A percentile compares a stretch with the other conserved stretches of the same genome.
These are phyloP conservation scores for Gymnobelideus leadbeateri DNA, from an alignment of 2,113 vertebrate genomes.

Conservation along the genomic window DNA sequence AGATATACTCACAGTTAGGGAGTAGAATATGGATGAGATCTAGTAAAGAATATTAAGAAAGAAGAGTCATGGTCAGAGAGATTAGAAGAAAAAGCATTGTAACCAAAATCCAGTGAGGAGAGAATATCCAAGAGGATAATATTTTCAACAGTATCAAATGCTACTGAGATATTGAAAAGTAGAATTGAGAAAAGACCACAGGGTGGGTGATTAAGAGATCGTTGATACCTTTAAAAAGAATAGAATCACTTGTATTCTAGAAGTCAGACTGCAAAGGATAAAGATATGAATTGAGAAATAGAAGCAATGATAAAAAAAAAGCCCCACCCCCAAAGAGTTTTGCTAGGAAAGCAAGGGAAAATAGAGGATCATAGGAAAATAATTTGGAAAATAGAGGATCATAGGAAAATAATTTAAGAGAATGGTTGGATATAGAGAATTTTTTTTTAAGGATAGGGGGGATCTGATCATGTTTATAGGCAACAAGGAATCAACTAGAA, in stretches of 20 bases:
- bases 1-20: no score
- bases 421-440: neutral
- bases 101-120: neutral
- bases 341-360: neutral
- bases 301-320: neutral
- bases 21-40: no score
- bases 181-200: neutral
- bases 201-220: neutral
- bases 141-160: neutral
- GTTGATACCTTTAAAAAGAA: no score
- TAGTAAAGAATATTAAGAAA: neutral
- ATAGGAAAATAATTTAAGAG: neutral
- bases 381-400: neutral
- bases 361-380: neutral
- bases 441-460: neutral
- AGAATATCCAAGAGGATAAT: neutral
- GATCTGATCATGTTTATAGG: neutral
- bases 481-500: neutral
- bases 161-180: neutral
- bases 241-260: neutral
- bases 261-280: neutral
- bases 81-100: neutral
- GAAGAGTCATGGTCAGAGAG: neutral
- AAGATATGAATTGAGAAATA: no score
- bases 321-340: neutral